Conservation (phyloP, 2,113 vertebrate genomes). For the Phrynosoma platyrhinos region DNA sequence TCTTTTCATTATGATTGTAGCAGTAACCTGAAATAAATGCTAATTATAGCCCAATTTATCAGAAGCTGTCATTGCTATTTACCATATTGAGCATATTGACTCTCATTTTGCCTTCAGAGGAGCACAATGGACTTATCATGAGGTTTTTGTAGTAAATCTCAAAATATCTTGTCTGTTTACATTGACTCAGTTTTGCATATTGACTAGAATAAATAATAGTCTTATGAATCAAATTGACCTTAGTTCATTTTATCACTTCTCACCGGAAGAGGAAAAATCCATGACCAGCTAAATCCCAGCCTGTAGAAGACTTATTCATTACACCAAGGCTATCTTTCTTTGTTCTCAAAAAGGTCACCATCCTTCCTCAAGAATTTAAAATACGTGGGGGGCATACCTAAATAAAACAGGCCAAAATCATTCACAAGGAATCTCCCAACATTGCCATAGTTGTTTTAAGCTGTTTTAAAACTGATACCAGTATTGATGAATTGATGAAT, state of each 20-base stretch:
- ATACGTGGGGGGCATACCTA: neutral
- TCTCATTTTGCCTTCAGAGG: slow-evolving; percentile 50
- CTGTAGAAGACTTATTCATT: neutral
- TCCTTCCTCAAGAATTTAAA: neutral
- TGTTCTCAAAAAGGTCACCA: too few relatives aligned
- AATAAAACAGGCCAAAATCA: neutral
- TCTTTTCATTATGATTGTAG: slow-evolving; percentile 62
- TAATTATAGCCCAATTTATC: slow-evolving; percentile 74
- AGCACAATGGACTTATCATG: slow-evolving; percentile 23
- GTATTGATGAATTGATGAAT: too few relatives aligned
- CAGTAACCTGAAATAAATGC: slow-evolving; percentile 67
- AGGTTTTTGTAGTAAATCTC: slow-evolving; percentile 68
- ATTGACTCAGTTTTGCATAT: slow-evolving; percentile 51
- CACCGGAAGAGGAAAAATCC: neutral
- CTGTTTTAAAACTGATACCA: neutral
- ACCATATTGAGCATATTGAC: slow-evolving; percentile 60
- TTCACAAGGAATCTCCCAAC: neutral
- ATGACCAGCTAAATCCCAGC: neutral
- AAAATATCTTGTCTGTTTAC: slow-evolving; percentile 59
- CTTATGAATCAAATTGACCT: slow-evolving; percentile 45
- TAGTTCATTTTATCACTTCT: neutral
- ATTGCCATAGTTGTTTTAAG: neutral
- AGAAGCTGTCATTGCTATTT: slow-evolving; percentile 61
- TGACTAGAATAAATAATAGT: slow-evolving; percentile 56
- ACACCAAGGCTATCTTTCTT: neutral